Percentiles rank a stretch among this genome's conserved stretches.
These are phyloP conservation scores for Phrynocephalus vlangalii DNA, from an alignment of 2,797 vertebrate genomes.

Conservation along the genomic window DNA sequence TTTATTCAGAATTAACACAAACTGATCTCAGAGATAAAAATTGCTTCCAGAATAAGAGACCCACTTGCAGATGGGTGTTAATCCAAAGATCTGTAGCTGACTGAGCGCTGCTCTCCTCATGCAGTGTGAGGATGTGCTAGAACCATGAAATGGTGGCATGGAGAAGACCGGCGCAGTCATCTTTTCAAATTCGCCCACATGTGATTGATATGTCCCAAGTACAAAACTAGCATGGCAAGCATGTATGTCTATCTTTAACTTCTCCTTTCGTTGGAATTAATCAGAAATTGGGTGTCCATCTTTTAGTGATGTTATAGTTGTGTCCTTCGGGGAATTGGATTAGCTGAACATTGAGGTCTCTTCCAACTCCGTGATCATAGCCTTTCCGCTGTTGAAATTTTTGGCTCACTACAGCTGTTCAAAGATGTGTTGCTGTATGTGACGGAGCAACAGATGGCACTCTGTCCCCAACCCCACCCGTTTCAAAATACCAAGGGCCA, in stretches of 20 bases:
- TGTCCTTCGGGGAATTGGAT: too few species aligned
- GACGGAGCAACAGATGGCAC: background rate
- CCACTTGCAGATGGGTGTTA: conserved; percentile 58
- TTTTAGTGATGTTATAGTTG: background rate
- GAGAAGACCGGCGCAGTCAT: background rate
- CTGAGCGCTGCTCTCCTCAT: conserved; percentile 21
- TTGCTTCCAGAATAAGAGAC: conserved; percentile 57
- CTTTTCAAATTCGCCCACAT: background rate
- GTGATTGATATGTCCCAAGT: background rate
- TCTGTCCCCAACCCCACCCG: background rate
- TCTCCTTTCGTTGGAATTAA: background rate
- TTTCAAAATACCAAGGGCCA: background rate
- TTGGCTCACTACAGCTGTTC: background rate
- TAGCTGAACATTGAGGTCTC: background rate
- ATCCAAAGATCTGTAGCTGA: conserved; percentile 46
- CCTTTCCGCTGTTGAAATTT: background rate
- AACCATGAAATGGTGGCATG: background rate
- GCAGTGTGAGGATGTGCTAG: background rate
- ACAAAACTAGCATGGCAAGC: background rate
- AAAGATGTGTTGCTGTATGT: background rate
- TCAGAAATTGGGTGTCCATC: background rate
- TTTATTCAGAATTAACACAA: conserved; percentile 61
- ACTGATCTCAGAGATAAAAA: conserved; percentile 52
- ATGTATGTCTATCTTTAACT: background rate
- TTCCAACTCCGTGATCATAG: background rate